phyloP scores from a whole-genome alignment of 2,888 invertebrate genomes.

The Nomada lathburiana region DNA sequence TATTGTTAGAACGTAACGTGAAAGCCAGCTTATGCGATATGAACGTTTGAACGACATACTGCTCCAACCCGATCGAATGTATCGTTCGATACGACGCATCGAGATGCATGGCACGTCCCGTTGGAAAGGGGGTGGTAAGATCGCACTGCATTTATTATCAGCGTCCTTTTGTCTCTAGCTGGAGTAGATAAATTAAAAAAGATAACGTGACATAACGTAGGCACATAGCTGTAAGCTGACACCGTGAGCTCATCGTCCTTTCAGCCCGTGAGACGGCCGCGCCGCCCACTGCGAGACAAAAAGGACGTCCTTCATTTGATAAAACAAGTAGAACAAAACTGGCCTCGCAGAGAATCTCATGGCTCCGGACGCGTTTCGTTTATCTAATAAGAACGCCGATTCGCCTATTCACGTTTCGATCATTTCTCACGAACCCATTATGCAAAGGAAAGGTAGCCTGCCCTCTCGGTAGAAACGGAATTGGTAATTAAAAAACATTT shows the following conservation, averaged over 20 bases:
- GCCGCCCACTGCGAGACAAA: conserved; percentile 75
- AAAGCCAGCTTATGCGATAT: conserved; percentile 2
- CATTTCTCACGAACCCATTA: conserved; percentile 16
- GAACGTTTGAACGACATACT: conserved; percentile 11
- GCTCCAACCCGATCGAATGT: neutral
- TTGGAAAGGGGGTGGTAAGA: neutral
- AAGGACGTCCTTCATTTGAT: conserved; percentile 67
- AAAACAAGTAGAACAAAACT: conserved; percentile 55
- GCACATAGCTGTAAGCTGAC: conserved; percentile 70
- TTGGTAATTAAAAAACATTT: neutral
- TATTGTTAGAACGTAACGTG: no score
- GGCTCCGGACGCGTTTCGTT: conserved; percentile 6
- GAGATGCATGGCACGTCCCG: neutral
- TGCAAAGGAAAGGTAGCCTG: neutral
- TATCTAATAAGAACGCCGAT: conserved; percentile 40
- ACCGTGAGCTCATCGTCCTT: conserved; percentile 66
- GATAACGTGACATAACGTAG: conserved; percentile 62
- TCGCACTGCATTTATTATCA: conserved; percentile 33
- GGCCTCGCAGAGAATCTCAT: conserved; percentile 63
- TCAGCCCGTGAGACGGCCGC: conserved; percentile 61
- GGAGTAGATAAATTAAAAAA: conserved; percentile 53
- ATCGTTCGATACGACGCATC: conserved; percentile 31
- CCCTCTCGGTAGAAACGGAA: neutral
- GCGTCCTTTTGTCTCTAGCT: conserved; percentile 50
- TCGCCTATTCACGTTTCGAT: conserved; percentile 29